These are phyloP conservation scores for Marcusenius ussheri DNA, from an alignment of 2,113 vertebrate genomes.

Conservation along the genomic window DNA sequence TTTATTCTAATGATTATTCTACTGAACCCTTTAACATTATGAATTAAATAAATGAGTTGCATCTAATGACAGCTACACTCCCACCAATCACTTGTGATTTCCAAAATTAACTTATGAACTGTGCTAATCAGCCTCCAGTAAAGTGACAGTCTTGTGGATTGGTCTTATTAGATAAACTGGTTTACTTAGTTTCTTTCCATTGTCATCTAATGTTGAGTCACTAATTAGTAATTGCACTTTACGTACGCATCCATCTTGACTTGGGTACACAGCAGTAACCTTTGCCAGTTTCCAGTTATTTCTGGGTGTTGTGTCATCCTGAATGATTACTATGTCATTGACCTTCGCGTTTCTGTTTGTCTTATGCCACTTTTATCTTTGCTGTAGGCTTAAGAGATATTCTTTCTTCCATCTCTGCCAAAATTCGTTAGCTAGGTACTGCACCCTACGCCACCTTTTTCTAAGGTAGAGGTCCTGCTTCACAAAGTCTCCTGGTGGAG, in stretches of 20 bases:
- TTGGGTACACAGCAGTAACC: slow-evolving; percentile 20
- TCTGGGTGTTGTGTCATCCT: slow-evolving; percentile 12
- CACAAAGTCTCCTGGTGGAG: slow-evolving; percentile 12
- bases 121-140: slow-evolving; percentile 19
- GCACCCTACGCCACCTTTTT: slow-evolving; percentile 20
- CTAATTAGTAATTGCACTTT: slow-evolving; percentile 24
- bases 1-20: too few relatives aligned
- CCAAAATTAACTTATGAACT: not conserved
- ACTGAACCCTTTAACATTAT: too few relatives aligned
- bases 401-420: slow-evolving; percentile 6
- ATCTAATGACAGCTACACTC: not conserved
- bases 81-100: slow-evolving; percentile 16
- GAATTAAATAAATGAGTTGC: too few relatives aligned
- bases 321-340: slow-evolving; percentile 25
- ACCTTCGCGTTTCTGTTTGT: slow-evolving; percentile 16
- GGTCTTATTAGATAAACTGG: slow-evolving; percentile 3
- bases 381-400: slow-evolving; percentile 15
- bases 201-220: slow-evolving; percentile 16
- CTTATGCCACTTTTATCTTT: slow-evolving; percentile 28
- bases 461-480: slow-evolving; percentile 19
- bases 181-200: slow-evolving; percentile 11
- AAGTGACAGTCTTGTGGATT: slow-evolving; percentile 18
- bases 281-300: slow-evolving; percentile 26
- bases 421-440: slow-evolving; percentile 15
- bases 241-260: slow-evolving; percentile 15